Base-by-base conservation (phyloP, 2,888 invertebrate species). In the Heliconius sara region DNA sequence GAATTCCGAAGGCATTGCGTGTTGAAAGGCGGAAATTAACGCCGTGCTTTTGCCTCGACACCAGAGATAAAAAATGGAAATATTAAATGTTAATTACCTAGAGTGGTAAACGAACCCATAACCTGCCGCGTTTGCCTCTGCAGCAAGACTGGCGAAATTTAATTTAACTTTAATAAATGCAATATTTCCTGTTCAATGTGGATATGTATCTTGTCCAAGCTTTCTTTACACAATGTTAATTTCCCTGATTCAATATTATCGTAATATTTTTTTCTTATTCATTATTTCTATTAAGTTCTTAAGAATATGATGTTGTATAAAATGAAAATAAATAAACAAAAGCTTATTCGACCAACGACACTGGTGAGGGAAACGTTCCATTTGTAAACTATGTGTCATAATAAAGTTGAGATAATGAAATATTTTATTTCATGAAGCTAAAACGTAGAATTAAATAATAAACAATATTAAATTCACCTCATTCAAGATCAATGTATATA, bases 281-380 rank as follows among this genome's bases (percentile, higher is more conserved):
- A 2, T 72, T 57, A 57, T 57, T 60, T 16, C n/a, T 73, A 13
- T n/a, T n/a, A 16, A 39, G 6, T 39, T 57, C 4, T n/a, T n/a
- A n/a, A 60, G 60, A 34, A 9, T 25, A 25, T n/a, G 13, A 39
- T 25, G 10, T 16, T 27, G 9, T 43, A n/a, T 25, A 47, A 25
- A 70, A 25, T 43, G 3, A 16, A 52, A n/a, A 34, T 7, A 60
- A 73, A 73, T 60, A 73, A 73, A 73, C 34, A 73, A 34, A 73
- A 73, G 30, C 30, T 73, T 73, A 73, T 73, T 30, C 13, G 57
- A 57, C 9, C 34, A 9, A 60, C 57, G 34, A 73, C 60, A n/a
- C 73, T n/a, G 10, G 30, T 13, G 13, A 22, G 57, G n/a, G 72
- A 57, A 72, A n/a, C 16, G 57, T 73, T 22, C 34, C 13, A 60